Conservation (phyloP, 2,113 vertebrate species). For the zebrafish (Danio rerio) region GRCz12tu NC_133176.1:49848501-49849000, state of each 20-base stretch:
- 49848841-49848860: background rate
- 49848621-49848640: background rate
- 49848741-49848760: background rate
- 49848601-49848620: background rate
- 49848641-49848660: background rate
- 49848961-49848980: background rate
- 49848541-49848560: too few relatives aligned
- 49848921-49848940: background rate
- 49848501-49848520: too few relatives aligned
- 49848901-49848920: background rate
- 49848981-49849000: background rate
- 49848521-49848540: too few relatives aligned
- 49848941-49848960: background rate
- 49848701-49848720: background rate
- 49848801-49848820: background rate
- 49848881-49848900: background rate
- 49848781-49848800: background rate
- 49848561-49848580: background rate
- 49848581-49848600: background rate
- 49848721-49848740: background rate
- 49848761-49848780: background rate
- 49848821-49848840: constrained; percentile 2
- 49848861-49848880: background rate
- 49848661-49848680: background rate
- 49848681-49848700: background rate